A percentile compares a stretch with the other conserved stretches of the same genome.
These are phyloP conservation scores for Hydraecia micacea DNA, from an alignment of 2,888 invertebrate species.

Conservation along the genomic window DNA sequence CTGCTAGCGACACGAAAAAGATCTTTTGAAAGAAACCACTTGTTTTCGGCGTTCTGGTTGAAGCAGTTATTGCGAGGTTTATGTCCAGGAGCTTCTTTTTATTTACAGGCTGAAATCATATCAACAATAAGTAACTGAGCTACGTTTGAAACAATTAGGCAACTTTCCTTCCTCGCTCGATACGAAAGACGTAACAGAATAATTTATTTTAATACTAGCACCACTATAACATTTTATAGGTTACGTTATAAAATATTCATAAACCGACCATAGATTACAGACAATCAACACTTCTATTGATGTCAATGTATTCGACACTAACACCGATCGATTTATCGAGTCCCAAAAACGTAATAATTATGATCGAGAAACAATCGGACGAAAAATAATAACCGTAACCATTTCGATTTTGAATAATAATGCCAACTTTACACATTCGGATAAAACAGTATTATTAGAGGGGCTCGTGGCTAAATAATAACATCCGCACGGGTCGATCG, in stretches of 20 bases:
- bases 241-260: slow-evolving; percentile 34
- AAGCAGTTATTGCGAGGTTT: background rate
- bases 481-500: background rate
- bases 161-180: background rate
- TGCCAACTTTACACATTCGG: slow-evolving; percentile 18
- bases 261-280: background rate
- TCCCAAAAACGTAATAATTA: slow-evolving; percentile 42
- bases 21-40: background rate
- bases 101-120: background rate
- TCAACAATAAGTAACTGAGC: background rate
- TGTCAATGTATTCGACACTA: slow-evolving; percentile 58
- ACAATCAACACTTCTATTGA: slow-evolving; percentile 36
- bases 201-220: background rate
- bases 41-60: background rate
- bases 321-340: slow-evolving; percentile 14
- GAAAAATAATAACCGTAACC: slow-evolving; percentile 38
- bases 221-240: slow-evolving; percentile 7
- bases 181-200: background rate
- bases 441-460: no score
- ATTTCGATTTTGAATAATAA: slow-evolving; percentile 45
- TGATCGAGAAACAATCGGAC: slow-evolving; percentile 54
- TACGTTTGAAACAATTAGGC: background rate
- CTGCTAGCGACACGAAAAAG: background rate
- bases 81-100: background rate
- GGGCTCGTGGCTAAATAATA: background rate